These are phyloP conservation scores for Myotis yumanensis DNA, from an alignment of 2,113 vertebrate genomes.

Conservation along the genomic window DNA sequence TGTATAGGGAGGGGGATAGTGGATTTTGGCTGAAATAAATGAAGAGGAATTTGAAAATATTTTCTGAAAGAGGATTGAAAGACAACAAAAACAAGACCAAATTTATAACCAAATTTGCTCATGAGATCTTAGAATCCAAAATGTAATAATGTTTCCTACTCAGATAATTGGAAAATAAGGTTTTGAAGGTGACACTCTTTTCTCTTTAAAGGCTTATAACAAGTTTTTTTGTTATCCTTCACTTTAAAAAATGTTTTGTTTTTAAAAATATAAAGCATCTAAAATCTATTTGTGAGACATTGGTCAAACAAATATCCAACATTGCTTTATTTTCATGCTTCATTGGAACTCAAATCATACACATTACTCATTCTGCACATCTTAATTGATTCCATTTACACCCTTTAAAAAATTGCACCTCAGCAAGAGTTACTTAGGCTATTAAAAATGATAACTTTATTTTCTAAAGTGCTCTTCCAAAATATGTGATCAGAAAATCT, in stretches of 20 bases:
- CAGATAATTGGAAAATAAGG: not conserved
- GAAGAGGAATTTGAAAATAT: not conserved
- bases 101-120: not conserved
- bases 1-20: not conserved
- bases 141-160: not conserved
- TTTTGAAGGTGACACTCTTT: not conserved
- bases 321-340: conserved; percentile 42
- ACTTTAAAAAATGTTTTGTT: not conserved
- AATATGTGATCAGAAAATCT: conserved; percentile 43
- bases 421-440: conserved; percentile 11
- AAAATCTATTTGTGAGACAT: conserved; percentile 19
- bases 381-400: conserved; percentile 49
- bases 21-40: not conserved
- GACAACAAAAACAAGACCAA: not conserved
- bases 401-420: not conserved
- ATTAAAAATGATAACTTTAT: conserved; percentile 45
- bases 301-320: not conserved
- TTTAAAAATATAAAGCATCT: not conserved
- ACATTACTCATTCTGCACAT: not conserved
- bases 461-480: conserved; percentile 51
- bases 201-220: not conserved
- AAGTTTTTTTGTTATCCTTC: not conserved
- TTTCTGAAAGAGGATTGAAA: not conserved
- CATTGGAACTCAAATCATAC: not conserved
- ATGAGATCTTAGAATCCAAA: not conserved